A percentile compares a stretch with the other conserved stretches of the same genome.
Evolutionary conservation across 2,797 vertebrate genomes (phyloP).

Genomic region (Astyanax mexicanus): DNA sequence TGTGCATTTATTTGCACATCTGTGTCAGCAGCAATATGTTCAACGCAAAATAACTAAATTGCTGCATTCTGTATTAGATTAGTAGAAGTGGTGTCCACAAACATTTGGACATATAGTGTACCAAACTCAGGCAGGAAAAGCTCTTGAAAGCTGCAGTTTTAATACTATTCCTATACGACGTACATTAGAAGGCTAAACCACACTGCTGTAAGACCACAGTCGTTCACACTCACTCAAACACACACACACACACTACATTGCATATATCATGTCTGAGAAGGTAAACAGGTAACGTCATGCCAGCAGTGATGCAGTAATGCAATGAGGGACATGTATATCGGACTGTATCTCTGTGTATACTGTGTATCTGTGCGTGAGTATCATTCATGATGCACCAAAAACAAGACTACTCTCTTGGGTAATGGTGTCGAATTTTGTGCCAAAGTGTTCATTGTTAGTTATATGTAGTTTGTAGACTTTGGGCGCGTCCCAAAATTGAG

Average conservation of each 20-base stretch:
- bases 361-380: background rate
- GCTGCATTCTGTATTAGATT: too few relatives aligned
- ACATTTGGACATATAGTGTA: too few relatives aligned
- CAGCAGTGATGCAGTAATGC: background rate
- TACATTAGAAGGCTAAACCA: constrained; percentile 19
- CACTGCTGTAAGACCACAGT: constrained; percentile 42
- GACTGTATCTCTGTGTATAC: background rate
- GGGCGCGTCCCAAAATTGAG: too few relatives aligned
- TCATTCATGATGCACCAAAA: background rate
- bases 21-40: too few relatives aligned
- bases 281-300: constrained; percentile 26
- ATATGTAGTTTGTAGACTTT: too few relatives aligned
- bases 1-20: too few relatives aligned
- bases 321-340: background rate
- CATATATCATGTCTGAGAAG: constrained; percentile 60
- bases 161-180: too few relatives aligned
- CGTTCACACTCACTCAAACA: constrained; percentile 42
- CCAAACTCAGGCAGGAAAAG: background rate
- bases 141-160: background rate
- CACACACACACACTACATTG: constrained; percentile 25
- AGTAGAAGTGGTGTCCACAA: too few relatives aligned
- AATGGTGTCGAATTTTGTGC: too few relatives aligned
- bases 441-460: too few relatives aligned
- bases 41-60: too few relatives aligned
- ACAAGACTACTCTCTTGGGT: too few relatives aligned